Conservation (phyloP, 2,888 invertebrate species). For the Endotricha flammealis region DNA sequence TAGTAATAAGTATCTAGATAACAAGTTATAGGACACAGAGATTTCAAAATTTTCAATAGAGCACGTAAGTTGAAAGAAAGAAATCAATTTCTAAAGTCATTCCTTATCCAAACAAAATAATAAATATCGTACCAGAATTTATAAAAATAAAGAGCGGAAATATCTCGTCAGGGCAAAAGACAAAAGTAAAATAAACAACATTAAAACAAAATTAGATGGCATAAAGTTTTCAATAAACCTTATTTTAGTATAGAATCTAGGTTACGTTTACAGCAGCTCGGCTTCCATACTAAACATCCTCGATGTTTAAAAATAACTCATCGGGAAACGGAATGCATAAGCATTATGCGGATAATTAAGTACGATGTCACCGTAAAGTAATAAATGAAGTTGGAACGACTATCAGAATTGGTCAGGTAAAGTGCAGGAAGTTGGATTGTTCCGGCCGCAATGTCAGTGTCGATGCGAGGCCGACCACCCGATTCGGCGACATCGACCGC, state of each 20-base stretch:
- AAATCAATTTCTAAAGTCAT: too few species aligned
- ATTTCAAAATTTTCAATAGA: too few species aligned
- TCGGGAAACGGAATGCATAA: not conserved
- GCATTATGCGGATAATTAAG: slow-evolving; percentile 2
- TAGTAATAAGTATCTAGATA: too few species aligned
- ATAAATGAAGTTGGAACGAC: slow-evolving; percentile 17
- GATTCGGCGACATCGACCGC: slow-evolving; percentile 40
- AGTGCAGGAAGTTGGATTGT: slow-evolving; percentile 52
- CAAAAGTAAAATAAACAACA: too few species aligned
- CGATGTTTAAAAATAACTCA: slow-evolving; percentile 5
- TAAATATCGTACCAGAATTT: too few species aligned
- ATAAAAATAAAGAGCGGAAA: too few species aligned
- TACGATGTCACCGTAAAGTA: not conserved
- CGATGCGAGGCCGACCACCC: slow-evolving; percentile 46
- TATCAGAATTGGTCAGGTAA: slow-evolving; percentile 26
- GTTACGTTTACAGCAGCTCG: not conserved
- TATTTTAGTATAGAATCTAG: not conserved
- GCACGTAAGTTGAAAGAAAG: too few species aligned
- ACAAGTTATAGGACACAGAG: too few species aligned
- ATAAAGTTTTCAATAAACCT: too few species aligned
- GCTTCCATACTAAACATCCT: not conserved
- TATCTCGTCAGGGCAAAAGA: too few species aligned
- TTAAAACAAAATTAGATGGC: too few species aligned
- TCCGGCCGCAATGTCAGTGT: slow-evolving; percentile 69
- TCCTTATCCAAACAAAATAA: too few species aligned